Percentiles rank a stretch among this genome's conserved stretches.
phyloP scores from a whole-genome alignment of 2,797 vertebrate genomes.

The Parauchenoglanis punctatus region DNA sequence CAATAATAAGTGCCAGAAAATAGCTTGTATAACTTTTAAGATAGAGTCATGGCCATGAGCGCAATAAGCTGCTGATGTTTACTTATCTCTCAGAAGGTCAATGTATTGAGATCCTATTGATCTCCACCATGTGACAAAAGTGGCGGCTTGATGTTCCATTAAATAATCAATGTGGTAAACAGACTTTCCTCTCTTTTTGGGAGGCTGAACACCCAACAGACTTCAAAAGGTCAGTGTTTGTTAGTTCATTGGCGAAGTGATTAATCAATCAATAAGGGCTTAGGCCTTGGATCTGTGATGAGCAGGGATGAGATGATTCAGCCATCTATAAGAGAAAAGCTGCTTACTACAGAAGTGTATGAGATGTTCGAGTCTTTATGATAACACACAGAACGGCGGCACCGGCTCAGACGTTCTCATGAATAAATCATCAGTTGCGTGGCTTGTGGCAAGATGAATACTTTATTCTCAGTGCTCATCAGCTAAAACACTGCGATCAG shows the following conservation, averaged over 20 bases:
- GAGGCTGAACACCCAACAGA: constrained; percentile 82
- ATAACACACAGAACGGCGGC: constrained; percentile 6
- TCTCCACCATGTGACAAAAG: constrained; percentile 85
- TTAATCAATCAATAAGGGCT: constrained; percentile 93
- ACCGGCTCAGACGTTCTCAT: constrained; percentile 43
- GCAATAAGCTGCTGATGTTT: constrained; percentile 71
- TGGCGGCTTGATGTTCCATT: constrained; percentile 93
- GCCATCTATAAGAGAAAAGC: not conserved
- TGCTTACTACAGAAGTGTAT: not conserved
- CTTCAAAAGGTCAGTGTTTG: constrained; percentile 93
- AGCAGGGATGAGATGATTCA: constrained; percentile 32
- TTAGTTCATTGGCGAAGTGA: constrained; percentile 97
- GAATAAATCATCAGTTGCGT: constrained; percentile 51
- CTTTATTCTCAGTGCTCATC: constrained; percentile 47
- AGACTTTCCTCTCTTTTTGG: constrained; percentile 73
- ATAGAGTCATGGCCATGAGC: constrained; percentile 43
- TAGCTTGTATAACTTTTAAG: constrained; percentile 43
- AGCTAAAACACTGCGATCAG: constrained; percentile 40
- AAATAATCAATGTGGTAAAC: constrained; percentile 93
- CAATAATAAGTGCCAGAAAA: constrained; percentile 44
- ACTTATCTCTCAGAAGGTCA: constrained; percentile 82
- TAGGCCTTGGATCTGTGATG: constrained; percentile 68
- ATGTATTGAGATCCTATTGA: constrained; percentile 82
- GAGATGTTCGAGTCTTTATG: not conserved
- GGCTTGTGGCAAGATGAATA: constrained; percentile 48